Conservation (phyloP, 2,797 vertebrate species). For the Peromyscus aztecus region DNA sequence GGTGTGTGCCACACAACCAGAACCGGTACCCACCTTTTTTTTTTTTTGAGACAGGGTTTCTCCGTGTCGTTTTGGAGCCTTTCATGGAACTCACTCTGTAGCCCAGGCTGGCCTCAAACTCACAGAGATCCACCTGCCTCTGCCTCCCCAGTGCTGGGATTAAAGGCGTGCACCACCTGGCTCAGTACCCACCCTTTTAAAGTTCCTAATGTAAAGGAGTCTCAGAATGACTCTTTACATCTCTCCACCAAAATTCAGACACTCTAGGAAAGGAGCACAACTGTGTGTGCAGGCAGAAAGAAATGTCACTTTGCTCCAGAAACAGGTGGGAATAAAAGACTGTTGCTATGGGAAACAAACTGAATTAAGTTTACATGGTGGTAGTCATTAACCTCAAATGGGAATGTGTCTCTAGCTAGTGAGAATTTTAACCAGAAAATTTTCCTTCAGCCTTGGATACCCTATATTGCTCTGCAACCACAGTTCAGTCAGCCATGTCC, state of each 20-base stretch:
- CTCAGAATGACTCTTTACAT: conserved; percentile 1
- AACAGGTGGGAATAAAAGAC: neutral
- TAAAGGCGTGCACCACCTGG: no score
- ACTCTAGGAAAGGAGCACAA: neutral
- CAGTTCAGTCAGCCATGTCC: neutral
- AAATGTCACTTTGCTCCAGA: neutral
- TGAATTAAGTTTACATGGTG: conserved; percentile 15
- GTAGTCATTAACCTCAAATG: conserved; percentile 45
- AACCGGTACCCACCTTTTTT: neutral
- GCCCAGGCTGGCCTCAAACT: neutral
- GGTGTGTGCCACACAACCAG: no score
- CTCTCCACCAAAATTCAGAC: conserved; percentile 9
- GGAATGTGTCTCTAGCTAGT: neutral
- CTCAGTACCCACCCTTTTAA: neutral
- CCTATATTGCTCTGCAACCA: neutral
- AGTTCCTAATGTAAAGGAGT: neutral
- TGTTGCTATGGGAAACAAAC: neutral
- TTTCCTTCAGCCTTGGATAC: neutral
- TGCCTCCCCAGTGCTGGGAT: neutral
- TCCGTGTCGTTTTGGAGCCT: neutral
- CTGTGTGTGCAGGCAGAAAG: neutral
- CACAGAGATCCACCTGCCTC: neutral
- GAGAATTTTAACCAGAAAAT: neutral
- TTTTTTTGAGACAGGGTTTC: neutral
- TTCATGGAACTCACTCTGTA: neutral